These are phyloP conservation scores for Ecdyonurus torrentis DNA, from an alignment of 2,888 invertebrate species.

Conservation along the genomic window DNA sequence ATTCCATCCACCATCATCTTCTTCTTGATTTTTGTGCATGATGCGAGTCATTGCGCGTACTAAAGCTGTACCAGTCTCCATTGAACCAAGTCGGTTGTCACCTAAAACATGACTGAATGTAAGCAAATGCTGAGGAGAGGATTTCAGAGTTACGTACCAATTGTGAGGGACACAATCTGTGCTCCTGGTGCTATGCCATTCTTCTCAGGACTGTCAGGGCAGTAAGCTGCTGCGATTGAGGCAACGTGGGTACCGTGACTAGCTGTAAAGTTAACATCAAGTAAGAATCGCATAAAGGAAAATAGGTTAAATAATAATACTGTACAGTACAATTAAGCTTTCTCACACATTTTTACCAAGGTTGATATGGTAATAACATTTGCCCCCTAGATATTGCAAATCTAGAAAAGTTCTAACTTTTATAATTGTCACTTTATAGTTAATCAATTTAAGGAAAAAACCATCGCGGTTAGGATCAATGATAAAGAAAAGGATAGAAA, in stretches of 20 bases:
- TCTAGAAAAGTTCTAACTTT: no score
- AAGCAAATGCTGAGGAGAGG: no score
- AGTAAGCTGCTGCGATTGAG: constrained; percentile 84
- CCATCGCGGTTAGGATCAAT: no score
- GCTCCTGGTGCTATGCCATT: constrained; percentile 97
- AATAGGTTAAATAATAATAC: no score
- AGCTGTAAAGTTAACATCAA: constrained; percentile 35
- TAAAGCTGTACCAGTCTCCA: constrained; percentile 93
- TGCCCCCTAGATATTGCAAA: no score
- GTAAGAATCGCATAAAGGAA: no score
- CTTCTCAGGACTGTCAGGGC: constrained; percentile 66
- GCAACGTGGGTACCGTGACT: constrained; percentile 97
- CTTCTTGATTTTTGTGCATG: constrained; percentile 34
- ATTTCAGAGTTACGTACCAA: constrained; percentile 36
- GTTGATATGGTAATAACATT: no score
- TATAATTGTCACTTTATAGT: no score
- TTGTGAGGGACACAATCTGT: constrained; percentile 77
- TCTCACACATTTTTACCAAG: no score
- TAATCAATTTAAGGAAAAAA: no score
- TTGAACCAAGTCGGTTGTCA: constrained; percentile 79
- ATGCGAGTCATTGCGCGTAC: constrained; percentile 80
- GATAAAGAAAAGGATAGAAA: no score
- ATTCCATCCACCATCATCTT: constrained; percentile 8
- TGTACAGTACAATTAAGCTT: no score
- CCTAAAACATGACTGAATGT: constrained; percentile 26